A percentile compares a stretch with the other conserved stretches of the same genome.
Evolutionary conservation across 2,888 invertebrate genomes (phyloP).

Genomic region (Allygus modestus): DNA sequence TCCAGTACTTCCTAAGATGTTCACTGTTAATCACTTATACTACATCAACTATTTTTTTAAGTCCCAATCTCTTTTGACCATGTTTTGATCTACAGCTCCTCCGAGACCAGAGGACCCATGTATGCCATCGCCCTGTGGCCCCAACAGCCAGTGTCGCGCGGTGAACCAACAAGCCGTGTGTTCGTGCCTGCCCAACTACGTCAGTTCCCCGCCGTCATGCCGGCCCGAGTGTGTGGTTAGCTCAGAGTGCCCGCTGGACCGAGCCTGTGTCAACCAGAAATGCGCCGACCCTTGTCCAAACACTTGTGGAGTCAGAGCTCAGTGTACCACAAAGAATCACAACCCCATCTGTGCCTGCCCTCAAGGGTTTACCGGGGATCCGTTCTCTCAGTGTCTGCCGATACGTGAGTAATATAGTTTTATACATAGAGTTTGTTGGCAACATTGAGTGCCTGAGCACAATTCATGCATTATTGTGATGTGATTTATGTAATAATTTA

Average conservation of each 20-base stretch:
- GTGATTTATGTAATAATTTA: too few relatives aligned
- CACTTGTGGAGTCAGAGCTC: slow-evolving; percentile 91
- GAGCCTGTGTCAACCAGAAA: slow-evolving; percentile 90
- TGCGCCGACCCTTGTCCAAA: slow-evolving; percentile 93
- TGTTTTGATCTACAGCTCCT: slow-evolving; percentile 73
- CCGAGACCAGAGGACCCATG: slow-evolving; percentile 82
- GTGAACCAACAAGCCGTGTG: slow-evolving; percentile 90
- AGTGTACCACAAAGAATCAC: slow-evolving; percentile 90
- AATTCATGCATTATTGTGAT: slow-evolving; percentile 30
- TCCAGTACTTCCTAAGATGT: too few relatives aligned
- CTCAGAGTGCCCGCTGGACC: slow-evolving; percentile 88
- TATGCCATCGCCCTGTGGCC: slow-evolving; percentile 91
- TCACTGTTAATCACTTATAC: too few relatives aligned
- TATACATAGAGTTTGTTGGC: too few relatives aligned
- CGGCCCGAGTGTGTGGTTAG: slow-evolving; percentile 92
- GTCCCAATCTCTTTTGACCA: too few relatives aligned
- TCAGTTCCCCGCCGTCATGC: slow-evolving; percentile 88
- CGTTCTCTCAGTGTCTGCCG: slow-evolving; percentile 86
- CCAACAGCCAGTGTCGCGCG: slow-evolving; percentile 90
- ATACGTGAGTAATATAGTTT: slow-evolving; percentile 77
- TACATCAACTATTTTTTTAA: too few relatives aligned
- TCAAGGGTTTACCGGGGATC: slow-evolving; percentile 91
- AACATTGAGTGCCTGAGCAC: neutral
- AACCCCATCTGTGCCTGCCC: slow-evolving; percentile 93
- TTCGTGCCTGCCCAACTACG: slow-evolving; percentile 87